Evolutionary conservation across 2,888 invertebrate genomes (phyloP).

Genomic region (Xylota sylvarum): DNA sequence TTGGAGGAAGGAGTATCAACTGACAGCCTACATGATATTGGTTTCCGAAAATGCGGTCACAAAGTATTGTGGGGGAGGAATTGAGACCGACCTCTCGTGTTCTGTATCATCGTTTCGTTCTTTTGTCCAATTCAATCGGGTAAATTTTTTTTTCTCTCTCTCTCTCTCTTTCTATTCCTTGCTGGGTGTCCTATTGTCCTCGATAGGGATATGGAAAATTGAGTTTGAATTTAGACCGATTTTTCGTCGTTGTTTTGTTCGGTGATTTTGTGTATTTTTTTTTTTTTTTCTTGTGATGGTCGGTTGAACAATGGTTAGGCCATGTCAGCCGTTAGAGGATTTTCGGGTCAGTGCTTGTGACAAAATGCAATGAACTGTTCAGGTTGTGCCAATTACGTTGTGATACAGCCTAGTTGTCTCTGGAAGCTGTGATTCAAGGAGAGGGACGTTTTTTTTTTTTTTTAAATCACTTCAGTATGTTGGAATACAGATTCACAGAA

Average conservation of each 20-base stretch:
- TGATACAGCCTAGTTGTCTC: slow-evolving; percentile 17
- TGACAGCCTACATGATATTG: slow-evolving; percentile 72
- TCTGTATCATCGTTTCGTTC: slow-evolving; percentile 45
- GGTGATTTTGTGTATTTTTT: background rate
- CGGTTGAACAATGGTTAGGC: slow-evolving; percentile 50
- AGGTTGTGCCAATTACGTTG: slow-evolving; percentile 61
- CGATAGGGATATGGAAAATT: slow-evolving; percentile 57
- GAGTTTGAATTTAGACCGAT: slow-evolving; percentile 63
- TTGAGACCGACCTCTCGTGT: slow-evolving; percentile 41
- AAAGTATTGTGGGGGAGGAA: slow-evolving; percentile 5
- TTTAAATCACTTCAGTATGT: background rate
- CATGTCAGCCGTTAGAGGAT: slow-evolving; percentile 56
- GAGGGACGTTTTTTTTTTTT: background rate
- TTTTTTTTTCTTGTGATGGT: background rate
- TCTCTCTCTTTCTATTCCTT: background rate
- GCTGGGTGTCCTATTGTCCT: slow-evolving; percentile 11
- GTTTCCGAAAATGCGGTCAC: slow-evolving; percentile 71
- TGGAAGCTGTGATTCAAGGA: slow-evolving; percentile 30
- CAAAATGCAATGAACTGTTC: slow-evolving; percentile 72
- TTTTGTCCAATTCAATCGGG: slow-evolving; percentile 53
- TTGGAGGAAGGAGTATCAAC: slow-evolving; percentile 26
- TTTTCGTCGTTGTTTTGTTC: slow-evolving; percentile 39
- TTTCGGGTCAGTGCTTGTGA: slow-evolving; percentile 71
- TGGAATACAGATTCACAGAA: background rate
- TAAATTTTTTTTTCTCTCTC: background rate